These are phyloP conservation scores for Stigmatopora nigra DNA, from an alignment of 2,113 vertebrate species.

Conservation along the genomic window DNA sequence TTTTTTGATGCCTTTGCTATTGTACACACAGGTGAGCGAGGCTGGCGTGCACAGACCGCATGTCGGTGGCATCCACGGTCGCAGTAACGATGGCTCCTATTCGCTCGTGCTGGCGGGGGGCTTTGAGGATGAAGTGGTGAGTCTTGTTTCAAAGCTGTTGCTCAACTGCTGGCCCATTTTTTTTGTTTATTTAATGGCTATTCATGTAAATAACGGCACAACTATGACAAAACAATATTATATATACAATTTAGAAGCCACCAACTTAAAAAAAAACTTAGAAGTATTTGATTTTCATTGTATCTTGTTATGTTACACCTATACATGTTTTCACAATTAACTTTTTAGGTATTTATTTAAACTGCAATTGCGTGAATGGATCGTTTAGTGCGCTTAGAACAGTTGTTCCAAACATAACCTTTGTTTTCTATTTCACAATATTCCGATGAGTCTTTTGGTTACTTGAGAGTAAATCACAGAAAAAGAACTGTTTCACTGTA, in stretches of 20 bases:
- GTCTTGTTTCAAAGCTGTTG: conserved; percentile 45
- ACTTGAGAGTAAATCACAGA: neutral
- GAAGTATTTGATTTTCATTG: no score
- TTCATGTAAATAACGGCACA: neutral
- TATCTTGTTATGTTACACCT: no score
- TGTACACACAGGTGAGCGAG: conserved; percentile 82
- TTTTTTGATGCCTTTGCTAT: neutral
- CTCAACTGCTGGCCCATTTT: neutral
- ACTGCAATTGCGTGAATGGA: no score
- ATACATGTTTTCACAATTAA: no score
- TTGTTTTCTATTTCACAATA: no score
- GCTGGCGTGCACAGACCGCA: conserved; percentile 96
- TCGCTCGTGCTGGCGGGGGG: conserved; percentile 94
- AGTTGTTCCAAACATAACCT: no score
- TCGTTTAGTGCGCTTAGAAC: no score
- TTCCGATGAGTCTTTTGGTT: no score
- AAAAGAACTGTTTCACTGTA: neutral
- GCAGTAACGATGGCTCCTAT: conserved; percentile 94
- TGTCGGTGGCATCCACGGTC: conserved; percentile 95
- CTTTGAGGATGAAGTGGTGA: conserved; percentile 98
- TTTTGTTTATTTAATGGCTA: neutral
- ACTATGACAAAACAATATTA: no score
- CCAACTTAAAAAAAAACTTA: no score
- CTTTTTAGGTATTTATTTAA: no score
- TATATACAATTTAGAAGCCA: no score